Evolutionary conservation across 2,888 invertebrate genomes (phyloP), one percentile per base, ranked within the genome.

Genomic region (Epirrita christyi): DNA sequence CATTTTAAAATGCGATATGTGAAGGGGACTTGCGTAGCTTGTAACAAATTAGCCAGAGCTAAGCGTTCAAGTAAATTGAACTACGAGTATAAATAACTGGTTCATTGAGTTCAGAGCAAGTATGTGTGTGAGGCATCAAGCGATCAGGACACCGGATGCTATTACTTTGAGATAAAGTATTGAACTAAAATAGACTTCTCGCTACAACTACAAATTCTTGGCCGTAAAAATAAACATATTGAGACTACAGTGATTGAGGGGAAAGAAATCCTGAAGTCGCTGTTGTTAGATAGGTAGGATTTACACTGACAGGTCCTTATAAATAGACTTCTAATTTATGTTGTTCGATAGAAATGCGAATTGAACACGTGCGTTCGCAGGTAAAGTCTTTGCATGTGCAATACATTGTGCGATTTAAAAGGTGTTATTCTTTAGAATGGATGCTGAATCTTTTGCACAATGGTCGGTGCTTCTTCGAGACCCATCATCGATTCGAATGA

Each of bases 301-400:
- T 83, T 77, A 52, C 61, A 68, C 67, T 71, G 72, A 72, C 75
- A 69, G 70, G 67, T 71, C 60, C 45, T 54, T 55, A 61, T 49
- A 61, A 72, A 75, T 73, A 73, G 61, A 59, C 44, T 72, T 68
- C 70, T 66, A 68, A 69, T 69, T 77, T 76, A 78, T 78, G 79
- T 79, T 80, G 75, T 78, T 71, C 70, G 77, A 62, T 64, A 62
- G 68, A 80, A 85, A 86, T 83, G 85, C 81, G 85, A 86, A 87
- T 77, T 71, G 85, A 87, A 90, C 91, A 92, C 91, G 92, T 91
- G 92, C 88, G 88, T 83, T 72, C 68, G 84, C 90, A 91, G 91
- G 91, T 91, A 91, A 81, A 81, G 63, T 66, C 68, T 67, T 81
- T 75, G 83, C 89, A 89, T 89, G 91, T 91, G 90, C 87, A 88